These are phyloP conservation scores for Drosophila greeni DNA, from an alignment of 2,888 invertebrate genomes.

Conservation along the genomic window DNA sequence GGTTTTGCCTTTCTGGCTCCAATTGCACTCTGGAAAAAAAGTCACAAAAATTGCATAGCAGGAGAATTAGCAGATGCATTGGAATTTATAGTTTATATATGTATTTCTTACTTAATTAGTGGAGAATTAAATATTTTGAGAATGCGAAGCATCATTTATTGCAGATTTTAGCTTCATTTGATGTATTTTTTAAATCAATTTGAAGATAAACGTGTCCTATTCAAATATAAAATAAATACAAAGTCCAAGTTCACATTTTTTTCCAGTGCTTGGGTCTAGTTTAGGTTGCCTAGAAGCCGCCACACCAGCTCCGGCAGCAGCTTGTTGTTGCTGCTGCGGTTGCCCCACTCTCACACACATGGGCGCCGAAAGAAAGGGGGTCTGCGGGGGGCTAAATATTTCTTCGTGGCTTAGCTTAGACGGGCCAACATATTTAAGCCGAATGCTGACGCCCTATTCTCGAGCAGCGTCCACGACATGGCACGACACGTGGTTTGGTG, in stretches of 20 bases:
- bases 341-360: constrained; percentile 48
- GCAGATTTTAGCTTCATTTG: neutral
- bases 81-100: neutral
- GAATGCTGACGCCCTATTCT: constrained; percentile 43
- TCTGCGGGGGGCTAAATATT: constrained; percentile 57
- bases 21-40: constrained; percentile 17
- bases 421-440: constrained; percentile 66
- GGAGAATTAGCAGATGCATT: neutral
- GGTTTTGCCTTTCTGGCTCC: constrained; percentile 45
- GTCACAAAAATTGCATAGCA: neutral
- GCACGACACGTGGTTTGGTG: constrained; percentile 69
- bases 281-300: constrained; percentile 22
- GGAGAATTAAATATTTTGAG: neutral
- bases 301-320: constrained; percentile 20
- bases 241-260: neutral
- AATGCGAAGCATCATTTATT: rapidly evolving
- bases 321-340: constrained; percentile 58
- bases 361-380: constrained; percentile 20
- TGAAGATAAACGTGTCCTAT: neutral
- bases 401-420: constrained; percentile 70
- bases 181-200: too few species aligned
- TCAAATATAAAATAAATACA: neutral
- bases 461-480: constrained; percentile 42
- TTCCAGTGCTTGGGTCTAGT: constrained; percentile 16
- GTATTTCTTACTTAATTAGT: neutral